Conservation (phyloP, 2,113 vertebrate species). For the Vidua chalybeata region DNA sequence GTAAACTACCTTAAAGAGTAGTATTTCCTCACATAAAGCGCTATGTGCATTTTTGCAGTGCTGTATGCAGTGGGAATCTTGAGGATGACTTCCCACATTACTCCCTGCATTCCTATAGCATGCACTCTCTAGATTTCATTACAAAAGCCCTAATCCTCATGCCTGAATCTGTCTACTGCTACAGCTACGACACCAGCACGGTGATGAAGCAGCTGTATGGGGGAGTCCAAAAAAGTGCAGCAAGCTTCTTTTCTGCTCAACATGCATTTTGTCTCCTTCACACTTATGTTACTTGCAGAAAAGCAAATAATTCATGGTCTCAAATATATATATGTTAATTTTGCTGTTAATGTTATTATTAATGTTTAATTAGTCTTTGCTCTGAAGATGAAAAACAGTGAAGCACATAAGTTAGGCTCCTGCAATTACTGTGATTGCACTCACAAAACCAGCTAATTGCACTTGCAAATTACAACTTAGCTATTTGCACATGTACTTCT, state of each 20-base stretch:
- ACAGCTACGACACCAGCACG: background rate
- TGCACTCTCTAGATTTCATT: background rate
- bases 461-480: conserved; percentile 69
- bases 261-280: conserved; percentile 30
- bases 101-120: background rate
- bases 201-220: conserved; percentile 32
- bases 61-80: background rate
- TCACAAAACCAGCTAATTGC: conserved; percentile 72
- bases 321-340: conserved; percentile 64
- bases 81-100: background rate
- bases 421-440: conserved; percentile 70
- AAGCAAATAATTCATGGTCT: conserved; percentile 66
- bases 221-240: background rate
- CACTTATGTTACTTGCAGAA: conserved; percentile 7
- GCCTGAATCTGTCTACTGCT: conserved; percentile 45
- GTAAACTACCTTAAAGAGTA: background rate
- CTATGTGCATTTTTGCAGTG: background rate
- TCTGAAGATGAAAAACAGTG: conserved; percentile 63
- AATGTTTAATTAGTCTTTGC: conserved; percentile 71
- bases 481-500: conserved; percentile 65
- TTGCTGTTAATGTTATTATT: conserved; percentile 69
- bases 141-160: conserved; percentile 48
- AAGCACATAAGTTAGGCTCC: conserved; percentile 61
- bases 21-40: background rate
- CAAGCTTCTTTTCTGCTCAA: conserved; percentile 15